Evolutionary conservation across 2,797 vertebrate species (phyloP), one percentile per base, ranked within the genome.

Genomic region (Falco naumanni): DNA sequence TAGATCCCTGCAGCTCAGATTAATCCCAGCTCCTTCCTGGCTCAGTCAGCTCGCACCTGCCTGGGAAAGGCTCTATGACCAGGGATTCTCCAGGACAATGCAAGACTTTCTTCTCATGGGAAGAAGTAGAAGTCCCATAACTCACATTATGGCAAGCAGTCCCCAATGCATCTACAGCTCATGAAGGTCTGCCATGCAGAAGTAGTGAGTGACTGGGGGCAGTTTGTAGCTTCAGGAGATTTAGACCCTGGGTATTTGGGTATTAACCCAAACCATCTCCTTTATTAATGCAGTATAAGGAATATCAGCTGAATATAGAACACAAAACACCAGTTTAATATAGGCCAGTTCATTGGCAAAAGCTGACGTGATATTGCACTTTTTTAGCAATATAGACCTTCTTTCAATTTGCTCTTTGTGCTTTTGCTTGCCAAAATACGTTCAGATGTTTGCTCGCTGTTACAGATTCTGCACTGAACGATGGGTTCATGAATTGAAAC

Each of bases 201-300:
- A 61, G 22, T 1, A 61, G 22, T 1, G 39, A 71, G 16, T 2
- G 31, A 59, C 7, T 2, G 0, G 20, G 25, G 53, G 6, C 24
- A 71, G 5, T 15, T 14, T 2, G 4, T 47, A 41, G 19, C 48
- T 76, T 59, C 11, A 34, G 33, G 13, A 53, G 28, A 45, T 33
- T 37, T 4, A 39, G 41, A 26, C 10, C n/a, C n/a, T n/a, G n/a
- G n/a, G n/a, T n/a, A n/a, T n/a, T n/a, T n/a, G n/a, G n/a, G 5
- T 22, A 61, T 33, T 48, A 69, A 34, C 21, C 11, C 4, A 14
- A 81, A 29, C 34, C 8, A 43, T 15, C 31, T 61, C 47, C n/a
- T 53, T 77, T 34, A 39, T 48, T 33, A 34, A 15, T 21, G 19
- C 56, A 69, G 19, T 5, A 11, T 39, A 41, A 56, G 20, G 50